phyloP scores from a whole-genome alignment of 2,797 vertebrate species.

The Notoglanidium macrostoma region DNA sequence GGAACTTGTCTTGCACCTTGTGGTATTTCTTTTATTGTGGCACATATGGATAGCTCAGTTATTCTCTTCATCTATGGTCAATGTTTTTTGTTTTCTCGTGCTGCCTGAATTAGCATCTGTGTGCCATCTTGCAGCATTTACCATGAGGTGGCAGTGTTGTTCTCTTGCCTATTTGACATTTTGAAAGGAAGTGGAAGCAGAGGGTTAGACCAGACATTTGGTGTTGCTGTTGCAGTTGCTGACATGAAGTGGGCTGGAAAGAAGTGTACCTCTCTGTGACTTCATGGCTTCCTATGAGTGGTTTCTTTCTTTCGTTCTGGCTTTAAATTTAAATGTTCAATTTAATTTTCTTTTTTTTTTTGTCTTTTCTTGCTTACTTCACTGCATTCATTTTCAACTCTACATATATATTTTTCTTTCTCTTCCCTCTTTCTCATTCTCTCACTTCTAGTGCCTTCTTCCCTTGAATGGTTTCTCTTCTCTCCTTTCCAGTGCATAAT shows the following conservation, averaged over 20 bases:
- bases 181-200: neutral
- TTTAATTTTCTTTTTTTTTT: neutral
- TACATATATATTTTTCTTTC: neutral
- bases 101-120: neutral
- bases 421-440: neutral
- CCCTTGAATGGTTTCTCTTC: neutral
- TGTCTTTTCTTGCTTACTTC: neutral
- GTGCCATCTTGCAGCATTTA: neutral
- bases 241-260: neutral
- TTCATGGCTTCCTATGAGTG: neutral
- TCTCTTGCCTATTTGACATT: neutral
- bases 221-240: neutral
- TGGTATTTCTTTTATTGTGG: neutral
- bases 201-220: neutral
- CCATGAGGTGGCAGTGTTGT: constrained; percentile 18
- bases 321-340: neutral
- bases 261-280: neutral
- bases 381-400: neutral
- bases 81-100: neutral
- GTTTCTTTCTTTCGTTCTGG: neutral
- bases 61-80: neutral
- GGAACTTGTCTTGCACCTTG: neutral
- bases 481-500: neutral
- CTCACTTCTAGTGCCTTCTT: neutral
- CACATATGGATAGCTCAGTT: neutral